Percentiles rank a stretch among this genome's conserved stretches.
Evolutionary conservation across 2,888 invertebrate species (phyloP).

Genomic region (Rhaphigaster nebulosa): DNA sequence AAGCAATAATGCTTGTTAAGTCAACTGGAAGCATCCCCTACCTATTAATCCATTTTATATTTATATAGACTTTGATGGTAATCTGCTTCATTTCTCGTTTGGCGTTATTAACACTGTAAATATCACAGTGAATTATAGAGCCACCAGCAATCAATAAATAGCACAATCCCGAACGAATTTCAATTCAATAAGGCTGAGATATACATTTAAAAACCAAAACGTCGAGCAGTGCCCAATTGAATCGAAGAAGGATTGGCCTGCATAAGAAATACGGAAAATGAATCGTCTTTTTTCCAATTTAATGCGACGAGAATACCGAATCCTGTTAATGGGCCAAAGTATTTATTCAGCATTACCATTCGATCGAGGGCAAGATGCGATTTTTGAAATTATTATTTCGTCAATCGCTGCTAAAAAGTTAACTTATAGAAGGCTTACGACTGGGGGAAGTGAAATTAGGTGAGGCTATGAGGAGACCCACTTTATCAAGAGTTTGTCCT

Average conservation of each 20-base stretch:
- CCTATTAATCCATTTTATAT: no score
- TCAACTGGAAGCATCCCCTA: background rate
- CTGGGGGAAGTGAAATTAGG: background rate
- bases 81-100: background rate
- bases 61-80: background rate
- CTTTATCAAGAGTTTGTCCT: background rate
- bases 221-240: background rate
- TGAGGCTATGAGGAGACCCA: background rate
- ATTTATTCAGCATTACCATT: background rate
- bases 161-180: background rate
- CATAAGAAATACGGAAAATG: background rate
- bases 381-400: background rate
- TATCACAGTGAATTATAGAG: background rate
- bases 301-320: background rate
- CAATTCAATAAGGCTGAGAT: background rate
- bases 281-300: background rate
- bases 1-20: background rate
- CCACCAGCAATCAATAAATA: background rate
- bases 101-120: background rate
- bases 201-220: background rate
- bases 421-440: background rate
- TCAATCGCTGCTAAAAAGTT: background rate
- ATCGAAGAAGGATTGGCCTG: background rate
- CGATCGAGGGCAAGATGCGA: background rate
- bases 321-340: background rate